A percentile compares a stretch with the other conserved stretches of the same genome.
These are phyloP conservation scores for Apotomis betuletana DNA, from an alignment of 2,888 invertebrate genomes.

Conservation along the genomic window DNA sequence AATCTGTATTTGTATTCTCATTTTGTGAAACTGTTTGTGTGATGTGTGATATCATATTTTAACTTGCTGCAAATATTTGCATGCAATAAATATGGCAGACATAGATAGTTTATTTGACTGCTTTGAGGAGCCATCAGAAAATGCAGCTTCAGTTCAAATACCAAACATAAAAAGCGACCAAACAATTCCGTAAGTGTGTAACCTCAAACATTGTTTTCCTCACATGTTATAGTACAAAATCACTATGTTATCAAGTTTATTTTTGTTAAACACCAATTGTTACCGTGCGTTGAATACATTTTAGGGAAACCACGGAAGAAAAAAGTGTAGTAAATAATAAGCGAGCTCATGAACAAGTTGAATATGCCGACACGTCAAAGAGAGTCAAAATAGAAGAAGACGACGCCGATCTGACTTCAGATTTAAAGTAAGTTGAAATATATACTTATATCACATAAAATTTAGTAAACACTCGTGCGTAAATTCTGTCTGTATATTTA, in stretches of 20 bases:
- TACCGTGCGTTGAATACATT: slow-evolving; percentile 41
- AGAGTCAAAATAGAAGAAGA: slow-evolving; percentile 65
- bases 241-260: slow-evolving; percentile 8
- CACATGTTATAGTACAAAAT: slow-evolving; percentile 26
- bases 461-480: background rate
- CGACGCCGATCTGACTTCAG: slow-evolving; percentile 62
- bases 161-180: slow-evolving; percentile 58
- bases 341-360: slow-evolving; percentile 68
- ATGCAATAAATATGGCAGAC: slow-evolving; percentile 60
- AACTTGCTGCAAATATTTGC: background rate
- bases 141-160: slow-evolving; percentile 60
- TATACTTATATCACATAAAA: slow-evolving; percentile 2
- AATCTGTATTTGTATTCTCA: background rate
- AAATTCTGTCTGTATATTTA: background rate
- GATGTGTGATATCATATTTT: slow-evolving; percentile 5
- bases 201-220: slow-evolving; percentile 54
- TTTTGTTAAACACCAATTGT: background rate
- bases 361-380: slow-evolving; percentile 67
- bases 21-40: slow-evolving; percentile 6
- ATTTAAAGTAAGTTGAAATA: slow-evolving; percentile 67
- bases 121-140: slow-evolving; percentile 66
- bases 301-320: slow-evolving; percentile 50
- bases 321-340: slow-evolving; percentile 55
- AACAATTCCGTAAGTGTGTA: slow-evolving; percentile 61
- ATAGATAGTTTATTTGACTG: slow-evolving; percentile 73